Evolutionary conservation across 2,888 invertebrate species (phyloP), one percentile per base, ranked within the genome.

Genomic region (Eupithecia insigniata): DNA sequence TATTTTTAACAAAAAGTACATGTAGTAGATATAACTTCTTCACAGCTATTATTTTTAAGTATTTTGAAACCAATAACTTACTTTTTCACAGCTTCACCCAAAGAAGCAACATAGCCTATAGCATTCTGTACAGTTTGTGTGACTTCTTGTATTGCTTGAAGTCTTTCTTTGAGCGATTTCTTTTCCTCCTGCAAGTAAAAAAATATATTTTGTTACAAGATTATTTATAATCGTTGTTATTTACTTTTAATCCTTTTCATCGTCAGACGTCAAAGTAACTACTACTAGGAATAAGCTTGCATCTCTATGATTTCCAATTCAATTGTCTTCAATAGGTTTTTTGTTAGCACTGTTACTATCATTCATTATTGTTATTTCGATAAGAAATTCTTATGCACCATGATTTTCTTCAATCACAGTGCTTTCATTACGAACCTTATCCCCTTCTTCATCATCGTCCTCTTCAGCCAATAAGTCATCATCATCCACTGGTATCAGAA

Each of bases 91-190:
- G 97, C 96, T 92, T 99, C 99, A 78, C 98, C 97, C 74, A 99
- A 93, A n/a, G 98, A 97, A 12, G 99, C 99, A 75, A 99, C 96
- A 85, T 97, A 98, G 32, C 99, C 99, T 73, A 99, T 97, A 0
- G 98, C 97, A 84, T 99, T 99, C 90, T 99, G 99, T 5, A 99
- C 99, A 71, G 98, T 97, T 85, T 98, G 97, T 26, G 99, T 99
- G 4, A 99, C 99, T 91, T 99, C 99, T 89, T 99, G 99, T 81
- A 99, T 98, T 3, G 98, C 98, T 90, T 98, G 98, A 60, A 99
- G 91, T 75, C 98, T 96, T 89, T 99, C 99, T 87, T 99, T 98
- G 69, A 99, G 94, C 80, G 98, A 98, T 92, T 98, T 99, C 89
- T 99, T 99, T 88, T 99, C 99, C 89, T 99, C 99, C 97, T 97